Percentiles rank a stretch among this genome's conserved stretches.
Evolutionary conservation across 1,140 invertebrate species (phyloP).

Genomic region (Anastrepha obliqua): DNA sequence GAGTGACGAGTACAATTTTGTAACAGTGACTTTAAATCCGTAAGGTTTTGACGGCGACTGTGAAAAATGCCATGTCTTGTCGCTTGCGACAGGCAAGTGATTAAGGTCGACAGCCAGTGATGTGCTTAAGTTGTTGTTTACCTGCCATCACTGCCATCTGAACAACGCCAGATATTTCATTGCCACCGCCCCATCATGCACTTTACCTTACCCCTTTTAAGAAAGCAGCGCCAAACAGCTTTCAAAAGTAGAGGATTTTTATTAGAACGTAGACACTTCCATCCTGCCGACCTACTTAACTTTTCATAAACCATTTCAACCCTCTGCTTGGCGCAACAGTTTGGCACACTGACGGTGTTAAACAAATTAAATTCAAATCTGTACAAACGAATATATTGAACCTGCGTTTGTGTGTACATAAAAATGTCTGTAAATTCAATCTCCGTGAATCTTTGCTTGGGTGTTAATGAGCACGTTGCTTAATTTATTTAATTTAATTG

Average conservation of each 20-base stretch:
- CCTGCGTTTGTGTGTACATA: not conserved
- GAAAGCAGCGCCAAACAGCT: not conserved
- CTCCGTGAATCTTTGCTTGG: not conserved
- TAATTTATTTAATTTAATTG: slow-evolving; percentile 13
- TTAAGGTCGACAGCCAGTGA: slow-evolving; percentile 55
- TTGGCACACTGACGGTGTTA: not conserved
- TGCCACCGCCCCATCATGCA: not conserved
- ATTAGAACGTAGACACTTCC: not conserved
- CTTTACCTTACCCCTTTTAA: not conserved
- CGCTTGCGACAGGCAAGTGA: slow-evolving; percentile 53
- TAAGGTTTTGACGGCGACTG: slow-evolving; percentile 3
- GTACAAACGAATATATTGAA: not conserved
- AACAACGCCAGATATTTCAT: not conserved
- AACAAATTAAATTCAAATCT: slow-evolving; percentile 21
- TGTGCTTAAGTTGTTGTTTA: slow-evolving; percentile 48
- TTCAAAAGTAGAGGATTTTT: not conserved
- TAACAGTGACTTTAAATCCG: not conserved
- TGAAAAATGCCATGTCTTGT: slow-evolving; percentile 53
- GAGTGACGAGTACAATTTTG: not conserved
- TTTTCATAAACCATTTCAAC: slow-evolving; percentile 6
- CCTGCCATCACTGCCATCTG: slow-evolving; percentile 11
- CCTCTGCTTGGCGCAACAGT: not conserved
- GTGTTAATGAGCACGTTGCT: slow-evolving; percentile 25
- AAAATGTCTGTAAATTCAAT: not conserved
- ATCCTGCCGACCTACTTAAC: slow-evolving; percentile 22